Conservation (phyloP, 2,888 invertebrate genomes). For the Apotomis betuletana region DNA sequence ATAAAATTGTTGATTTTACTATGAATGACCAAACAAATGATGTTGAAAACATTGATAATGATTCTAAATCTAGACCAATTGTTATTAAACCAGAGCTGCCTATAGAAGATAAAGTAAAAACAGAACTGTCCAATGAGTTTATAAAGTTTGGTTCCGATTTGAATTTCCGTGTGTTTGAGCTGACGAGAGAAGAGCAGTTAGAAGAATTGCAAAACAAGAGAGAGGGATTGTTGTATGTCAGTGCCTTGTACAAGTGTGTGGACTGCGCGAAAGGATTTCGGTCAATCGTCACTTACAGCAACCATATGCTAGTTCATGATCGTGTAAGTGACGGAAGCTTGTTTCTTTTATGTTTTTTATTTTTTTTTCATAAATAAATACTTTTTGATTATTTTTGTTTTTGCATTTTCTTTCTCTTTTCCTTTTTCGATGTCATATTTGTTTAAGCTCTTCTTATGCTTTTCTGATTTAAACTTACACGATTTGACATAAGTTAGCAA, state of each 20-base stretch:
- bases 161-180: constrained; percentile 28
- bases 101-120: neutral
- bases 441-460: neutral
- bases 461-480: no score
- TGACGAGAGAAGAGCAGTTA: constrained; percentile 40
- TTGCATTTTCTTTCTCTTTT: neutral
- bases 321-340: constrained; percentile 31
- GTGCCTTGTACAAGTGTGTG: constrained; percentile 41
- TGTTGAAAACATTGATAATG: neutral
- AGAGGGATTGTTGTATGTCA: constrained; percentile 28
- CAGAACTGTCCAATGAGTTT: constrained; percentile 3
- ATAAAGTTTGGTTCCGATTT: constrained; percentile 30
- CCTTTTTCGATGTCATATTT: neutral
- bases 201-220: constrained; percentile 37
- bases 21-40: neutral
- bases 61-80: constrained; percentile 2
- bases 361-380: neutral
- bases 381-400: neutral
- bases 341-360: neutral
- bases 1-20: neutral
- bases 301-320: constrained; percentile 42
- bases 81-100: constrained; percentile 8
- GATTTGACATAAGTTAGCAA: no score
- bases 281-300: constrained; percentile 28
- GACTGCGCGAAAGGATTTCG: constrained; percentile 43